Base-by-base conservation (phyloP, 2,888 invertebrate genomes). In the Rhagonycha fulva region DNA sequence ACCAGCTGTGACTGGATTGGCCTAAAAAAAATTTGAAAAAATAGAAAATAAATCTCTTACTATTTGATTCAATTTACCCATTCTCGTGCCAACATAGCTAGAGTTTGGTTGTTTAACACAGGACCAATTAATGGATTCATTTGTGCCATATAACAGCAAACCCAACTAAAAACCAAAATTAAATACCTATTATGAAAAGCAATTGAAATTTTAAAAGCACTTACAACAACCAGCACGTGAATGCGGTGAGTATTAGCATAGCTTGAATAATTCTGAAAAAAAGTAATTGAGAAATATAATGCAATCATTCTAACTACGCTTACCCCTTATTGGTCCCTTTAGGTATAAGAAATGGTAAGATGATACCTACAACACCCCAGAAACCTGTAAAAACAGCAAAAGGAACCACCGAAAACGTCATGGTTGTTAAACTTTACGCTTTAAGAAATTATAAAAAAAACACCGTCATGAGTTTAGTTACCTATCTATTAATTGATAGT, bases 71-170 rank as follows among this genome's bases (percentile, higher is more conserved):
- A 62, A 74, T 89, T 89, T 90, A 94, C 94, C 96, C 96, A 96
- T 88, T 94, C 92, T 76, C 89, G 89, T 12, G 94, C 92, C 88
- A 96, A 94, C 86, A 96, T 91, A 79, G 94, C 89, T 74, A 96
- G 89, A 0, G 94, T 93, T 63, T 91, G 90, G 81, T 91, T 91
- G 81, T 90, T 89, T 7, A 97, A 89, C 89, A 92, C 93, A 71
- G 96, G 97, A 26, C 96, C 97, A 80, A 97, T 93, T 72, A 97
- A 89, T 0, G 97, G 97, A 89, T 97, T 97, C 96, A 97, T 96
- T 88, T 97, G 97, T 4, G 95, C 94, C 93, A 97, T 93, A 86
- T 96, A 97, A 82, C 96, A 96, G 85, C 96, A 96, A 82, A 97
- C 88, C 97, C 96, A 97, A 88, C 95, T 95, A 88, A 68, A 89